Evolutionary conservation across 2,888 invertebrate species (phyloP), one percentile per base, ranked within the genome.

Genomic region (Drosophila affinis): DNA sequence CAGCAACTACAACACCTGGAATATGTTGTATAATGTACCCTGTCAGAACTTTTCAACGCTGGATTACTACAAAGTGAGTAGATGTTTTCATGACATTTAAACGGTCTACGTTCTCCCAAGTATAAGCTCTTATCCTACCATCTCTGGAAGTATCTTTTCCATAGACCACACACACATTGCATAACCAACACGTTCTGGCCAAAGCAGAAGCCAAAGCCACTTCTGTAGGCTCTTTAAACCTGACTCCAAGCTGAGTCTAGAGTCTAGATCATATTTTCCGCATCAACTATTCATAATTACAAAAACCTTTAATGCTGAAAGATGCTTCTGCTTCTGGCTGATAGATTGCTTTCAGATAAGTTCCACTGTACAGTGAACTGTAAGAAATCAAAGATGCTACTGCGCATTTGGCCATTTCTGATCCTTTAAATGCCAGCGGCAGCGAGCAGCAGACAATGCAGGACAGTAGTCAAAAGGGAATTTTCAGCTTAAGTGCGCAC

Each of bases 21-120:
- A 90, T 91, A 92, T 92, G 92, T 92, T 92, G 91, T 92, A 92
- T 91, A 92, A 92, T 91, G 91, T 91, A 79, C 90, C 91, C 77
- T 92, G 90, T 88, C 92, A 91, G 87, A 92, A 92, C 78, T 91
- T 90, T 89, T 90, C 92, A 89, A 91, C 92, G 76, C 92, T 92
- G 92, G 92, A 92, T 91, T 92, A 92, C 90, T 92, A 90, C 88
- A 92, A 92, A 91, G 92, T 92, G 75, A 90, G 90, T 72, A 34
- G 39, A 14, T 14, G 14, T 14, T 14, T 39, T 6, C 0, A 14
- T 39, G 1, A 0, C 14, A 2, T 18, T 39, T 39, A 5, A 12
- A 32, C 9, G 0, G 32, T 3, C 9, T 27, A 39, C 5, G 2
- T 14, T 39, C 39, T 14, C 7, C 7, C 14, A 39, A 39, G 5